These are phyloP conservation scores for Squalus acanthias DNA, from an alignment of 2,797 vertebrate species.

Conservation along the genomic window DNA sequence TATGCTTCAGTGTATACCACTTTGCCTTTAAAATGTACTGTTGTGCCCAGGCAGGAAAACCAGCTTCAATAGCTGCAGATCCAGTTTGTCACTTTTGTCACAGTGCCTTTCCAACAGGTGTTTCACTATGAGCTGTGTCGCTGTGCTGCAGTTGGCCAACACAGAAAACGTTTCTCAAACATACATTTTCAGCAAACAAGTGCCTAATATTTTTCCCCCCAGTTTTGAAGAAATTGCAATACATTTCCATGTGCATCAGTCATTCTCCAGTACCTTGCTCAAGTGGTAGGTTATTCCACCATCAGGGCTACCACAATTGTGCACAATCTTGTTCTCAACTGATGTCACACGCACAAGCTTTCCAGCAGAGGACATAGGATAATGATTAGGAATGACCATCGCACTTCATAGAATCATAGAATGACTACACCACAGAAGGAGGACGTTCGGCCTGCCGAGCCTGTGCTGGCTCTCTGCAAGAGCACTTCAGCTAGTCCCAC, in stretches of 20 bases:
- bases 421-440: too few relatives aligned
- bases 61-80: neutral
- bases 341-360: neutral
- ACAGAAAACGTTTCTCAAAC: neutral
- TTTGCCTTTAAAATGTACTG: neutral
- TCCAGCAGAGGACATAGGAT: neutral
- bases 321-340: neutral
- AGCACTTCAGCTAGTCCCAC: too few relatives aligned
- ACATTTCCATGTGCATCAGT: neutral
- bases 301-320: neutral
- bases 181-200: neutral
- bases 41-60: neutral
- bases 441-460: too few relatives aligned
- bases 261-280: neutral
- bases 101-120: neutral
- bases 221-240: neutral
- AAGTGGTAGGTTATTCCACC: neutral
- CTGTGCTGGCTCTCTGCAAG: too few relatives aligned
- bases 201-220: neutral
- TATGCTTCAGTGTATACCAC: neutral
- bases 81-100: neutral
- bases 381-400: neutral
- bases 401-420: too few relatives aligned
- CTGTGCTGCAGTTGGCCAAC: neutral
- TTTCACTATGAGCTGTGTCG: neutral